A percentile compares a stretch with the other conserved stretches of the same genome.
These are phyloP conservation scores for Burhinus bistriatus DNA, from an alignment of 2,113 vertebrate species.

Conservation along the genomic window DNA sequence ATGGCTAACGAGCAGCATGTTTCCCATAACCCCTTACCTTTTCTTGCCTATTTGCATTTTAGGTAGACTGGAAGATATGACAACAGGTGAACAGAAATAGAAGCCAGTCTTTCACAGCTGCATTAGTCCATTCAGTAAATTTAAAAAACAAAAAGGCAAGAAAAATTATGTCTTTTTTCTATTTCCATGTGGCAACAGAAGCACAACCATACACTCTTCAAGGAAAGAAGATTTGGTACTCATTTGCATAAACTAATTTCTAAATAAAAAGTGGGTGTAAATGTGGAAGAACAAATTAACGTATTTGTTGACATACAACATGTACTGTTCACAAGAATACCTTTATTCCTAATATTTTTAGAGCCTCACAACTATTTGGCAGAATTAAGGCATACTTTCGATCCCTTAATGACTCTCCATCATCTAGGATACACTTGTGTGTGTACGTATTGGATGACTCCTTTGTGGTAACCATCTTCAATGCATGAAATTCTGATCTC, in stretches of 20 bases:
- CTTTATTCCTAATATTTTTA: background rate
- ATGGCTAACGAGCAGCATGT: rapidly evolving
- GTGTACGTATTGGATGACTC: background rate
- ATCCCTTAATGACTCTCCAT: background rate
- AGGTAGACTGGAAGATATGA: background rate
- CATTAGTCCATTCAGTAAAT: background rate
- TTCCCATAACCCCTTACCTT: background rate
- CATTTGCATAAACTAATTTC: background rate
- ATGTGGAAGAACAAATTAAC: background rate
- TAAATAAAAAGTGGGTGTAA: background rate
- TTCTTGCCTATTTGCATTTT: background rate
- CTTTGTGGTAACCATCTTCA: background rate
- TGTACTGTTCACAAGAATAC: background rate
- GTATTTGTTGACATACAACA: background rate
- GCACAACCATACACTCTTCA: background rate
- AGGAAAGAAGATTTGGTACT: background rate
- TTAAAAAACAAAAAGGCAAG: background rate
- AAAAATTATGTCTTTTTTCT: background rate
- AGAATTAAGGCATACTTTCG: background rate
- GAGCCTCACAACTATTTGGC: background rate
- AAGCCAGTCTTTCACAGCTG: background rate
- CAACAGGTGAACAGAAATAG: background rate
- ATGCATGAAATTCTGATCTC: background rate
- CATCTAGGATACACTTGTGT: background rate
- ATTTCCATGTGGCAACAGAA: rapidly evolving